A percentile compares a stretch with the other conserved stretches of the same genome.
Conservation (phyloP, 2,797 vertebrate genomes). For the Aselliscus stoliczkanus region DNA sequence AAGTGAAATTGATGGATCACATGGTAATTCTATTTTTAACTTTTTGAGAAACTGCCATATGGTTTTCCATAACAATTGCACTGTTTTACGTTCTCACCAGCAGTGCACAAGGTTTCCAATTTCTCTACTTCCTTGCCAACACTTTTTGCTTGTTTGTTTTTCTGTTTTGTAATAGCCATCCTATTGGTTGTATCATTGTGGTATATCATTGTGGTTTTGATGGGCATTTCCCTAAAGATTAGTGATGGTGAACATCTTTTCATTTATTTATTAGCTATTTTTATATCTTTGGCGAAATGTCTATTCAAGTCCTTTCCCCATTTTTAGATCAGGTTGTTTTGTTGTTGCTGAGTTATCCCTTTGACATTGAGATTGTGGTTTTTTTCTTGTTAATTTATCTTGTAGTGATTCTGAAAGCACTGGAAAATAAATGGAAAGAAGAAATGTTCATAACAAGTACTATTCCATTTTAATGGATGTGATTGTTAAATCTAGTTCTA, state of each 20-base stretch:
- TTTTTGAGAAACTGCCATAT: neutral
- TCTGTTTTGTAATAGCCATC: neutral
- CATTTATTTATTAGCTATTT: neutral
- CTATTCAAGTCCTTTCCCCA: neutral
- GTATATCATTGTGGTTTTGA: neutral
- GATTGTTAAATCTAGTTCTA: neutral
- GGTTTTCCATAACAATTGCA: neutral
- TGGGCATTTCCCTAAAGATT: neutral
- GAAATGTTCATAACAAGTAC: slow-evolving; percentile 2
- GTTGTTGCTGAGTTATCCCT: neutral
- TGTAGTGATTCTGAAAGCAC: slow-evolving; percentile 22
- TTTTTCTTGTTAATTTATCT: neutral
- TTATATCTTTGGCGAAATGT: neutral
- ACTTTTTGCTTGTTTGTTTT: neutral
- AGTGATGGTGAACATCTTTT: neutral
- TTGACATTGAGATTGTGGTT: neutral
- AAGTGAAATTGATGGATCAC: neutral
- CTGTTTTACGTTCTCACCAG: neutral
- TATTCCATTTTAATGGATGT: neutral
- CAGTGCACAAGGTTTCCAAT: neutral
- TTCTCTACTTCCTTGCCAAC: neutral
- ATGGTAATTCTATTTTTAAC: neutral
- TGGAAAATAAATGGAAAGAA: neutral
- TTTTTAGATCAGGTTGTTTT: neutral
- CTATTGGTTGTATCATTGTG: neutral